Percentiles rank a stretch among this genome's conserved stretches.
Evolutionary conservation across 1,140 invertebrate genomes (phyloP).

Genomic region (Alviniconcha marisindica): DNA sequence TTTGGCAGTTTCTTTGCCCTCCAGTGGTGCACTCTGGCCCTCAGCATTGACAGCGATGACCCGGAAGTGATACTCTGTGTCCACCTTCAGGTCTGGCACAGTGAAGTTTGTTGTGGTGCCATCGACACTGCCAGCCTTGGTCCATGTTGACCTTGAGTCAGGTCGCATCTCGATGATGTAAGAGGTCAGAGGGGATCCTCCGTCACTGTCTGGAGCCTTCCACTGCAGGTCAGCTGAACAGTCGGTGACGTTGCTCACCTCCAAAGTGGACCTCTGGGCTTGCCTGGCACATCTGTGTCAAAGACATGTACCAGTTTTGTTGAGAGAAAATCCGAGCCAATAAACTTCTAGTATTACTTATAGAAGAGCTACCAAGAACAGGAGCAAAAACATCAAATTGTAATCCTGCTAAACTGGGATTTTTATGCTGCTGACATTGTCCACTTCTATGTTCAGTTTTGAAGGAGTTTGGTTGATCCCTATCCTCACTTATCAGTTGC

Average conservation of each 20-base stretch:
- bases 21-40: slow-evolving; percentile 91
- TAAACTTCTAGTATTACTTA: no score
- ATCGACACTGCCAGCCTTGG: slow-evolving; percentile 81
- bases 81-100: slow-evolving; percentile 54
- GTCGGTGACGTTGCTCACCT: slow-evolving; percentile 56
- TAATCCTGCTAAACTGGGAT: no score
- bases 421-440: no score
- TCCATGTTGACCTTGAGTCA: slow-evolving; percentile 89
- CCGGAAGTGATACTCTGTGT: slow-evolving; percentile 59
- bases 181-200: slow-evolving; percentile 65
- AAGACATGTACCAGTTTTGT: slow-evolving; percentile 1
- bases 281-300: slow-evolving; percentile 51
- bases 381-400: no score
- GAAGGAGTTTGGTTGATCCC: no score
- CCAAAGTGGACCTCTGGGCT: slow-evolving; percentile 72
- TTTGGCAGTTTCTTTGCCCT: slow-evolving; percentile 92
- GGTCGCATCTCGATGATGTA: slow-evolving; percentile 74
- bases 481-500: no score
- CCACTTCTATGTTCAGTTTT: no score
- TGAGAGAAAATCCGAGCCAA: no score
- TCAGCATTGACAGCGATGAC: slow-evolving; percentile 90
- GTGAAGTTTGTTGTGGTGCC: slow-evolving; percentile 76
- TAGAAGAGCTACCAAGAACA: no score
- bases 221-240: slow-evolving; percentile 63
- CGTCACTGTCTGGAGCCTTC: slow-evolving; percentile 68